These are phyloP conservation scores for Actinopyga echinites DNA, from an alignment of 53 echinoderm and acorn worm genomes.

Conservation along the genomic window DNA sequence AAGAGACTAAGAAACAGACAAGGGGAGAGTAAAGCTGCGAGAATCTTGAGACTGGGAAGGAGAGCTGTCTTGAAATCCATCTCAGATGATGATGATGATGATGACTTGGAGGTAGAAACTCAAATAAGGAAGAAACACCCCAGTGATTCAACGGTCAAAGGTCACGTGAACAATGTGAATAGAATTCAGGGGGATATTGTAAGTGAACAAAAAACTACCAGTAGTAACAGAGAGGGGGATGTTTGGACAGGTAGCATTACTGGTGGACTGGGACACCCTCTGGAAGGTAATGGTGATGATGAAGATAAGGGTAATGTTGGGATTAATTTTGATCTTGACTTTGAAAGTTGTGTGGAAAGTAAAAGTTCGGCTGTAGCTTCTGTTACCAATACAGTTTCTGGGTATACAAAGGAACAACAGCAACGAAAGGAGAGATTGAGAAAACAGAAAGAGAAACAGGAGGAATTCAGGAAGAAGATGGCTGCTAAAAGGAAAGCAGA, in stretches of 20 bases:
- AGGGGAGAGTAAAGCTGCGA: slow-evolving; percentile 69
- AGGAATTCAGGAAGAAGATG: slow-evolving; percentile 76
- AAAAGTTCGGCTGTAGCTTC: too few species aligned
- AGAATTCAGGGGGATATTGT: too few species aligned
- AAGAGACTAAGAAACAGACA: slow-evolving; percentile 25
- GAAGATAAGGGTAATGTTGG: not conserved
- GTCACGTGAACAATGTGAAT: not conserved
- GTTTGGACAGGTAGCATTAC: too few species aligned
- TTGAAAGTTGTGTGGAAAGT: not conserved
- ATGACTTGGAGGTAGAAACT: slow-evolving; percentile 22
- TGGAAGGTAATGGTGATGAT: too few species aligned
- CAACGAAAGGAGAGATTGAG: slow-evolving; percentile 75
- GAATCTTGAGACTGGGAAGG: slow-evolving; percentile 72
- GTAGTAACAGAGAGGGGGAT: too few species aligned
- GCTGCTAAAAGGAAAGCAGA: slow-evolving; percentile 1
- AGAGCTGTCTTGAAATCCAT: slow-evolving; percentile 58
- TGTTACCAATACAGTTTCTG: not conserved
- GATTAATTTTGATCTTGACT: slow-evolving; percentile 16
- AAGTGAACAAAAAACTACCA: too few species aligned
- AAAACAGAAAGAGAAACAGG: slow-evolving; percentile 87
- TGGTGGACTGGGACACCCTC: too few species aligned
- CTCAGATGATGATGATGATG: slow-evolving; percentile 60
- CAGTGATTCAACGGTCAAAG: not conserved
- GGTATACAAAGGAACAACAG: slow-evolving; percentile 60
- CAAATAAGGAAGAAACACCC: not conserved